phyloP scores from a whole-genome alignment of 1,140 invertebrate genomes.

The Magallana gigas region DNA sequence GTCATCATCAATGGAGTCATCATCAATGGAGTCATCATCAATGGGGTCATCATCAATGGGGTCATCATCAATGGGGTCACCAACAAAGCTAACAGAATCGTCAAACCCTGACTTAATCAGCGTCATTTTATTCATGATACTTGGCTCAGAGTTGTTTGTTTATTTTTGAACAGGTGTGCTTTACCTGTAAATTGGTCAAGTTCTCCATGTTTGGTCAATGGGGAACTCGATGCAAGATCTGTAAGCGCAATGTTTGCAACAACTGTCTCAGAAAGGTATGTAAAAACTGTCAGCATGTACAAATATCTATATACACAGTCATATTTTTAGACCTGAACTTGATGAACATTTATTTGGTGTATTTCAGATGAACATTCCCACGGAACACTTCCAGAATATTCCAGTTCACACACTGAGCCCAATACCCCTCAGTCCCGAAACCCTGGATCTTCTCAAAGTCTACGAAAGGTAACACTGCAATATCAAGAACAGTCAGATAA shows the following conservation, averaged over 20 bases:
- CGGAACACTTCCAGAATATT: conserved; percentile 96
- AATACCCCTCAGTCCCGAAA: conserved; percentile 82
- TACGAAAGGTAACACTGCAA: conserved; percentile 60
- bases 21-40: no score
- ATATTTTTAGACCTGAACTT: no score
- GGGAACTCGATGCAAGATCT: conserved; percentile 95
- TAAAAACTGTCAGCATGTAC: no score
- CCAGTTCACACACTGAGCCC: conserved; percentile 95
- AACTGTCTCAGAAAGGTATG: conserved; percentile 93
- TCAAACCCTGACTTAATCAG: no score
- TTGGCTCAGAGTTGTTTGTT: not conserved
- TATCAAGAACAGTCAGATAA: no score
- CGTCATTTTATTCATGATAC: no score
- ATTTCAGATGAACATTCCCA: conserved; percentile 94
- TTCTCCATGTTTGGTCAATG: conserved; percentile 95
- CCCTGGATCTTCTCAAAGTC: conserved; percentile 63
- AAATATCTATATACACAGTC: not conserved
- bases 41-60: no score
- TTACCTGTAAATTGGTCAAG: conserved; percentile 95
- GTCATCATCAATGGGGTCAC: no score
- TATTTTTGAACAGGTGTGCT: conserved; percentile 86
- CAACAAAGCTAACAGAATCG: no score
- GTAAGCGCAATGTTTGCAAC: conserved; percentile 94
- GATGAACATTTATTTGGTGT: conserved; percentile 21
- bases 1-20: no score